Conservation (phyloP, 2,888 invertebrate species). For the Xylota segnis region DNA sequence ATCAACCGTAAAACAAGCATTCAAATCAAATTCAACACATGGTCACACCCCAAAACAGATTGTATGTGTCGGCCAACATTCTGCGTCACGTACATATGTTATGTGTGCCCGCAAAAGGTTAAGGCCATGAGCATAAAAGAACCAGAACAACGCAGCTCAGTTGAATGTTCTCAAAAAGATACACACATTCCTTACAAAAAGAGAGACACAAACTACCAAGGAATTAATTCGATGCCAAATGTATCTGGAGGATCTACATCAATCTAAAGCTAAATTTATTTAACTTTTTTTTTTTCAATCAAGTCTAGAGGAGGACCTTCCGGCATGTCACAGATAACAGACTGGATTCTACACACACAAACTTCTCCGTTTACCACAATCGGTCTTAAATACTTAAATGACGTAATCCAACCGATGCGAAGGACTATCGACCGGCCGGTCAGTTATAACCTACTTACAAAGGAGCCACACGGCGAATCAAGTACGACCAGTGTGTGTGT, state of each 20-base stretch:
- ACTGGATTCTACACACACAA: not conserved
- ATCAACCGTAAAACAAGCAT: constrained; percentile 69
- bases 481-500: constrained; percentile 44
- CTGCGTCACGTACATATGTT: constrained; percentile 51
- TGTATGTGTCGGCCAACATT: constrained; percentile 42
- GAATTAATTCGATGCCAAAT: constrained; percentile 43
- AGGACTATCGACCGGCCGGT: constrained; percentile 52
- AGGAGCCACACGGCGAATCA: constrained; percentile 54
- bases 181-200: constrained; percentile 20
- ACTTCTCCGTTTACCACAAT: constrained; percentile 6
- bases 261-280: constrained; percentile 31
- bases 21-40: constrained; percentile 62
- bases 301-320: constrained; percentile 38
- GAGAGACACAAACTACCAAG: constrained; percentile 10
- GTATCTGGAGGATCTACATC: constrained; percentile 58
- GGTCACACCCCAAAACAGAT: constrained; percentile 67
- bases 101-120: constrained; percentile 60
- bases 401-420: constrained; percentile 58
- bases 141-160: constrained; percentile 39
- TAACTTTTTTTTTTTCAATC: constrained; percentile 5
- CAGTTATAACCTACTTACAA: constrained; percentile 67
- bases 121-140: constrained; percentile 65
- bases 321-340: constrained; percentile 44
- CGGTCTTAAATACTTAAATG: constrained; percentile 23
- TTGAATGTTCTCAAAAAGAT: constrained; percentile 55